Evolutionary conservation across 2,888 invertebrate species (phyloP), one percentile per base, ranked within the genome.

Genomic region (Didymodactylos carnosus): DNA sequence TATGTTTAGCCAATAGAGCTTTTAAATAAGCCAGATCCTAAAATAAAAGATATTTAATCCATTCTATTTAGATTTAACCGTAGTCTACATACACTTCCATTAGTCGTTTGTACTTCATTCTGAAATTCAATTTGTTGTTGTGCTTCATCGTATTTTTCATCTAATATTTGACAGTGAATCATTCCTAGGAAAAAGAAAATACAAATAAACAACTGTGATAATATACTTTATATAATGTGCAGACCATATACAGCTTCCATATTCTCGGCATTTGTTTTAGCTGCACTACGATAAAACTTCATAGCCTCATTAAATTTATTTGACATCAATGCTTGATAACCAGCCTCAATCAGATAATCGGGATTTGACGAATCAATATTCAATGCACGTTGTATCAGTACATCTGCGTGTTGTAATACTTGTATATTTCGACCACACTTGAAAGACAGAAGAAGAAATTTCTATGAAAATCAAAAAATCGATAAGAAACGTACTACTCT

Each of bases 41-140:
- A 23, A 69, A 49, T 69, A 46, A 73, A 49, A n/a, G 5, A 49
- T 8, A 23, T 49, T 3, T n/a, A 8, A 5, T 46, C 13, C n/a
- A 16, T 46, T 46, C 46, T 46, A 11, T 6, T 14, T 4, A 51
- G 27, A 27, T 27, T 1, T 14, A 16, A 53, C 5, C n/a, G n/a
- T 29, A 29, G 11, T 11, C n/a, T 49, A 14, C 25, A 19, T 62
- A 70, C 70, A 70, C 16, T 6, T 23, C 16, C 6, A 41, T 71
- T 74, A 16, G 29, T 27, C 14, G 27, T 40, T 69, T 75, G 69
- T n/a, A 72, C n/a, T 46, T 75, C 75, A 10, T 39, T 40, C 14
- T 94, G 84, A 79, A 92, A 88, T 78, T 93, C 90, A 43, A 94
- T 86, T 83, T 95, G 94, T 78, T 92, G 90, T 14, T 88, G 87